These are phyloP conservation scores for Oscheius myriophilus DNA, from an alignment of 2,888 invertebrate genomes.

Conservation along the genomic window DNA sequence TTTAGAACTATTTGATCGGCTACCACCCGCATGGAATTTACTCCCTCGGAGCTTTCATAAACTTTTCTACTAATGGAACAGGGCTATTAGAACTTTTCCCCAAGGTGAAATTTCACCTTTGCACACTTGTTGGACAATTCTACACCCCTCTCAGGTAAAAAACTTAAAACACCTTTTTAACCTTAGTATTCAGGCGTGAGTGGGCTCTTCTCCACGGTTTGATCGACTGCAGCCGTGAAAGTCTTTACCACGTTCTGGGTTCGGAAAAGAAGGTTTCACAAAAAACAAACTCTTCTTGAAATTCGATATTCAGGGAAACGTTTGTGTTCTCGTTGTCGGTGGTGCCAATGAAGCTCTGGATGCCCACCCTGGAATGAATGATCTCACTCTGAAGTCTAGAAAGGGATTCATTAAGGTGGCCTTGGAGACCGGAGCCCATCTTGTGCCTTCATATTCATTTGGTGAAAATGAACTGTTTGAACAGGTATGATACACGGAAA, in stretches of 20 bases:
- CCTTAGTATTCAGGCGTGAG: conserved; percentile 51
- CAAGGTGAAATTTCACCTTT: conserved; percentile 49
- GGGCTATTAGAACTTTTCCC: conserved; percentile 72
- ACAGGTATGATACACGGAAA: conserved; percentile 32
- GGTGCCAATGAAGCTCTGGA: conserved; percentile 60
- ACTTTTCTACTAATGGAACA: conserved; percentile 80
- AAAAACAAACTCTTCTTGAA: not conserved
- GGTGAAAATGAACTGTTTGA: conserved; percentile 72
- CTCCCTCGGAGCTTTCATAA: conserved; percentile 82
- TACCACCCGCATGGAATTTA: conserved; percentile 91
- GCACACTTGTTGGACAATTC: conserved; percentile 54
- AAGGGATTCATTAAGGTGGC: conserved; percentile 57
- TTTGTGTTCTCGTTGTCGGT: conserved; percentile 55
- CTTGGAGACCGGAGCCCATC: conserved; percentile 66
- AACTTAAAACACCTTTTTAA: too few species aligned
- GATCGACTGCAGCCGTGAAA: conserved; percentile 50
- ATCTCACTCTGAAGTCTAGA: conserved; percentile 47
- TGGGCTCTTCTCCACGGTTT: conserved; percentile 72
- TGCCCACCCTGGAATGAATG: conserved; percentile 53
- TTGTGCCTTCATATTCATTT: conserved; percentile 73
- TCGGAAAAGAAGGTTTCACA: conserved; percentile 16
- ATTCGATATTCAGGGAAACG: conserved; percentile 35
- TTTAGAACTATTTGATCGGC: conserved; percentile 74
- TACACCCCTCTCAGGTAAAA: conserved; percentile 39
- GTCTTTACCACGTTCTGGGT: conserved; percentile 46